phyloP scores from a whole-genome alignment of 2,888 invertebrate species.

The Caenorhabditis macrosperma region DNA sequence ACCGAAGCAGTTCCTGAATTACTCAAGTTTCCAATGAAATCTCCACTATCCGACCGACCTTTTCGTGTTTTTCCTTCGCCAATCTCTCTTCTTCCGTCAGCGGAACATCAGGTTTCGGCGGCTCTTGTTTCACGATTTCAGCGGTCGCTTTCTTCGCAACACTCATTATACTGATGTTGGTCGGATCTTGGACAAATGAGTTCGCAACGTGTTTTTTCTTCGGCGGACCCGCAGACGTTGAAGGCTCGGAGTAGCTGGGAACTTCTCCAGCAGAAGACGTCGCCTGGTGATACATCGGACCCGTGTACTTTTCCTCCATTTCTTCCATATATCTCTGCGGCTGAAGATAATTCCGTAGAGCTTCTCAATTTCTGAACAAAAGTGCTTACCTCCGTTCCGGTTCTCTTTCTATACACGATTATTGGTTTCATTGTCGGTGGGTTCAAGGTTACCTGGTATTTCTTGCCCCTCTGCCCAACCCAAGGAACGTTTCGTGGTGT shows the following conservation, averaged over 20 bases:
- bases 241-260: background rate
- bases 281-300: background rate
- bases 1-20: background rate
- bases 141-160: too few relatives aligned
- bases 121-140: too few relatives aligned
- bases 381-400: background rate
- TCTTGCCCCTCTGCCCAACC: background rate
- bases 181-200: too few relatives aligned
- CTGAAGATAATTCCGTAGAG: background rate
- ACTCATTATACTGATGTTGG: too few relatives aligned
- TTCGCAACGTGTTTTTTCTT: too few relatives aligned
- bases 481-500: background rate
- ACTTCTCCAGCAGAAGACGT: background rate
- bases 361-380: background rate
- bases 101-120: too few relatives aligned
- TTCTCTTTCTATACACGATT: too few relatives aligned
- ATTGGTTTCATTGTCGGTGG: too few relatives aligned
- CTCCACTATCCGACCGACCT: too few relatives aligned
- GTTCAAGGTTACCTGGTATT: background rate
- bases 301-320: background rate
- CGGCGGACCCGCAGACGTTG: too few relatives aligned
- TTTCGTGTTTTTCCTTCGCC: too few relatives aligned
- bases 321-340: background rate
- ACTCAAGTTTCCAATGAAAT: background rate
- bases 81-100: too few relatives aligned